These are phyloP conservation scores for Coelopa pilipes DNA, from an alignment of 2,888 invertebrate species.

Conservation along the genomic window DNA sequence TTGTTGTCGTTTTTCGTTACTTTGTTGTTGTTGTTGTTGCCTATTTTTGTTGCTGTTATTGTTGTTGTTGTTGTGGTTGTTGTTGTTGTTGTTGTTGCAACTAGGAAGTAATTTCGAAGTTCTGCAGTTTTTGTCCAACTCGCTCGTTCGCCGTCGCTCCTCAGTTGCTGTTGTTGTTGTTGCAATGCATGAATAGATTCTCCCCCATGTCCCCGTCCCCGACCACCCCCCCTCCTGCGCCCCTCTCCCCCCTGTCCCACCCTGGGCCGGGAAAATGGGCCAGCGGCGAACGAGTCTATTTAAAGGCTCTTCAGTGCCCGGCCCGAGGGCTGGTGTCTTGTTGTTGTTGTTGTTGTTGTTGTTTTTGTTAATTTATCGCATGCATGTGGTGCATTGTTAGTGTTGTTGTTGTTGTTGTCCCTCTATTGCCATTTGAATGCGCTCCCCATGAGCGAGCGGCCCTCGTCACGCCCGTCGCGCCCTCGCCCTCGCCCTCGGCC, in stretches of 20 bases:
- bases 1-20: too few species aligned
- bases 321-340: constrained; percentile 6
- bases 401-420: constrained; percentile 7
- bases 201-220: neutral
- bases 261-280: constrained; percentile 12
- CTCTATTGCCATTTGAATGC: too few species aligned
- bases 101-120: constrained; percentile 36
- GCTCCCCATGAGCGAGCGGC: neutral
- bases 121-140: constrained; percentile 24
- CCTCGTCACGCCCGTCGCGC: neutral
- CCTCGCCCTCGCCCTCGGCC: neutral
- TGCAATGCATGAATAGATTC: constrained; percentile 28
- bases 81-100: constrained; percentile 20
- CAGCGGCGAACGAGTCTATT: constrained; percentile 28
- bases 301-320: constrained; percentile 19
- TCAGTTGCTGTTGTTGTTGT: neutral
- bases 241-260: neutral
- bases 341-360: constrained; percentile 17
- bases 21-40: too few species aligned
- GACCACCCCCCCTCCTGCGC: neutral
- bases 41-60: too few species aligned
- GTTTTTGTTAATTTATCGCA: constrained; percentile 13
- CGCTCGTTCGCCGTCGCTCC: neutral
- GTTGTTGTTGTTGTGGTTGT: neutral
- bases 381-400: neutral